Evolutionary conservation across 2,888 invertebrate species (phyloP).

Genomic region (Eudasyphora cyanicolor): DNA sequence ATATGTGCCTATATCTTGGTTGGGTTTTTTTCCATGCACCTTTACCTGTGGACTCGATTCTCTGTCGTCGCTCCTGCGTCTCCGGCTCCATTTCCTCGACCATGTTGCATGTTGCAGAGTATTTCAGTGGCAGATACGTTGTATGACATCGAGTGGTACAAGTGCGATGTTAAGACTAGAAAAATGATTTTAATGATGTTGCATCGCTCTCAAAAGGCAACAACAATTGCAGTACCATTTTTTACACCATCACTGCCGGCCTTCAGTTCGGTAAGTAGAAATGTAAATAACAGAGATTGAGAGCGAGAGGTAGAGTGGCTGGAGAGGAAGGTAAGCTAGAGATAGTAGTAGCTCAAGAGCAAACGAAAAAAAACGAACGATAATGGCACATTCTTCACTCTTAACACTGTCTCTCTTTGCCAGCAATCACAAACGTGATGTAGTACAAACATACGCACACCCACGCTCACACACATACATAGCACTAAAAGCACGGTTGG

Average conservation of each 20-base stretch:
- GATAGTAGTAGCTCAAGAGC: no score
- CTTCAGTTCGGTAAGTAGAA: constrained; percentile 74
- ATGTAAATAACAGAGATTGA: constrained; percentile 16
- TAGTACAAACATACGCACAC: not conserved
- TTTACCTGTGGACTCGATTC: not conserved
- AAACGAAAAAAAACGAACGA: constrained; percentile 22
- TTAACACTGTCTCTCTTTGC: not conserved
- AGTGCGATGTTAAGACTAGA: constrained; percentile 76
- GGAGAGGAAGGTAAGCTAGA: no score
- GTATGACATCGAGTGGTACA: constrained; percentile 78
- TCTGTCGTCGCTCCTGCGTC: not conserved
- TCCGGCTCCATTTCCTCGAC: not conserved
- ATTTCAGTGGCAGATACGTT: constrained; percentile 73
- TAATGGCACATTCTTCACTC: not conserved
- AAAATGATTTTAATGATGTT: constrained; percentile 78
- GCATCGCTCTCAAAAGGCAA: constrained; percentile 75
- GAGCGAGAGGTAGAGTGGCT: not conserved
- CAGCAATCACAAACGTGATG: not conserved
- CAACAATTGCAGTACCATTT: constrained; percentile 76
- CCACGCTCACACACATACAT: not conserved
- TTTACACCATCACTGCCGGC: constrained; percentile 76
- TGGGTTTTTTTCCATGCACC: not conserved
- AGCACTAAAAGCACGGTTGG: not conserved
- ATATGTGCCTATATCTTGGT: not conserved
- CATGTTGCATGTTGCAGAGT: constrained; percentile 70